Conservation (phyloP, 2,113 vertebrate genomes). For the Solenodon paradoxus region DNA sequence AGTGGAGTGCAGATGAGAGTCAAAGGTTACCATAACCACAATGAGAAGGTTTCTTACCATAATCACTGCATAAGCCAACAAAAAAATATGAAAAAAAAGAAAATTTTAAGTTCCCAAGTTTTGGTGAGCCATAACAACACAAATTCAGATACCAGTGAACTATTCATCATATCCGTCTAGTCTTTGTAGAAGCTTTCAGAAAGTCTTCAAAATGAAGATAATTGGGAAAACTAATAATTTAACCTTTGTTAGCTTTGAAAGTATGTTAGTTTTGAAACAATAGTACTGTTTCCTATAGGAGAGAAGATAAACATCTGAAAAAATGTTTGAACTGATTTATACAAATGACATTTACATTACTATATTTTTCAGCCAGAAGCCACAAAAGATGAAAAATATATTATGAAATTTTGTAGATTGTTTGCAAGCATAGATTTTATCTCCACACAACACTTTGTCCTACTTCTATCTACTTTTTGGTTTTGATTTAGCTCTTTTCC, state of each 20-base stretch:
- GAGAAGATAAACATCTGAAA: not conserved
- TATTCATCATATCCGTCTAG: not conserved
- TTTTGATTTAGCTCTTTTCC: not conserved
- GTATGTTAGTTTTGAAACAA: not conserved
- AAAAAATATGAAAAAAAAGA: slow-evolving; percentile 38
- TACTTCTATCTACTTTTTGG: not conserved
- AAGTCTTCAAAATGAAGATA: not conserved
- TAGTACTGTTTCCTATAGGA: not conserved
- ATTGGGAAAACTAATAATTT: not conserved
- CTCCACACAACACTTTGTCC: not conserved
- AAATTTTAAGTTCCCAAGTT: not conserved
- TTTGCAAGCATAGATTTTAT: not conserved
- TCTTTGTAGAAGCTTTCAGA: not conserved
- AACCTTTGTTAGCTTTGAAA: not conserved
- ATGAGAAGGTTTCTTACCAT: slow-evolving; percentile 42
- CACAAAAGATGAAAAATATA: not conserved
- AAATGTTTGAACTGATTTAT: not conserved
- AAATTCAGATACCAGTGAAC: slow-evolving; percentile 39
- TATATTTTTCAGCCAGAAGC: not conserved
- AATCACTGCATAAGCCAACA: slow-evolving; percentile 3
- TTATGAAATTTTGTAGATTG: not conserved
- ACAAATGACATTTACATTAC: not conserved
- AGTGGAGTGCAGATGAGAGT: not conserved
- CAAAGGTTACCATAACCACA: not conserved
- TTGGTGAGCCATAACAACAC: slow-evolving; percentile 38